Base-by-base conservation (phyloP, 1,140 invertebrate genomes). In the Acromyrmex charruanus region DNA sequence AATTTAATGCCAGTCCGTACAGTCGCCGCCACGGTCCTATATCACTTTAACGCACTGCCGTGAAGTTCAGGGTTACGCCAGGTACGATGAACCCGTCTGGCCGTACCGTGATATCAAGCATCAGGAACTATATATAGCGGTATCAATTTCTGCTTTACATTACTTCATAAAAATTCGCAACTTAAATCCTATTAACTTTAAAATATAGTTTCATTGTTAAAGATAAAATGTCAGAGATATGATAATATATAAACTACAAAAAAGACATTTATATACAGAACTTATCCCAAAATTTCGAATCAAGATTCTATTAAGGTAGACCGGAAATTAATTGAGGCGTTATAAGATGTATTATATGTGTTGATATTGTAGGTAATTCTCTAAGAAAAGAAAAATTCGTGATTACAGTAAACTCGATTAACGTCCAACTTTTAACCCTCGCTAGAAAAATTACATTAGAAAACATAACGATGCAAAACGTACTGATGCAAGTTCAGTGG, bases 1-100 rank as follows among this genome's bases (percentile, higher is more conserved):
- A 90, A 89, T 90, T 89, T 89, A 90, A 89, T 89, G 58, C 75
- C 80, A 75, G 51, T 12, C 58, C 28, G 51, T 53, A 77, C 66
- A 53, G 58, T 59, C 65, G 71, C 72, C 75, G 59, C 85, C 66
- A 61, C 66, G 79, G 66, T 63, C 74, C 75, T 89, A 89, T 90
- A 90, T 90, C 85, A 90, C 85, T 90, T 90, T 81, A 89, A 89
- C 88, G 75, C 85, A 87, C 75, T 85, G 86, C 86, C 74, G 55
- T 87, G 68, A 90, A 87, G 85, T 87, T 90, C 89, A 89, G 85
- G 59, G 85, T 87, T 87, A 86, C 87, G 18, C 79, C 59, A 89
- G 49, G 89, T 90, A 89, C 89, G 88, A 87, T 87, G 89, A 90
- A 90, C 89, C 75, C 89, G 77, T 87, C 82, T 63, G 82, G 59